Evolutionary conservation across 2,888 invertebrate species (phyloP).

Genomic region (Apeira syringaria): DNA sequence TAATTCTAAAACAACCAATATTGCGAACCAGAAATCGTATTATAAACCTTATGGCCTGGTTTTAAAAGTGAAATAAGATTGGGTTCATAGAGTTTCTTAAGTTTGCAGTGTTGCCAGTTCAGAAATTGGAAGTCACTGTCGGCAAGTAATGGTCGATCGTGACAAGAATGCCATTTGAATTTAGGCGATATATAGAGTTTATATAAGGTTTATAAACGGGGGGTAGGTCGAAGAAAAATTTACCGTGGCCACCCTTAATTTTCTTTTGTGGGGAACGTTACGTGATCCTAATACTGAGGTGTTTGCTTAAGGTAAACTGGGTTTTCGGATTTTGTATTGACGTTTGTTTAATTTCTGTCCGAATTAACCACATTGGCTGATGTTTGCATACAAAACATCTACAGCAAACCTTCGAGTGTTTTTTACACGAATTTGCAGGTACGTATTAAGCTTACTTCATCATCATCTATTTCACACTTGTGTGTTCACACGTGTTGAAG

Average conservation of each 20-base stretch:
- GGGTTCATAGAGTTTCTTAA: slow-evolving; percentile 34
- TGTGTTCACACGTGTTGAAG: no score
- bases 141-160: slow-evolving; percentile 80
- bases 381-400: slow-evolving; percentile 30
- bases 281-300: slow-evolving; percentile 55
- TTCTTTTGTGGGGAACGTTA: slow-evolving; percentile 58
- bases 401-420: background rate
- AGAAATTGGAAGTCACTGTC: slow-evolving; percentile 82
- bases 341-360: slow-evolving; percentile 28
- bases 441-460: no score
- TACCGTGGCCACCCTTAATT: slow-evolving; percentile 61
- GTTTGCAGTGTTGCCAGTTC: slow-evolving; percentile 47
- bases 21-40: slow-evolving; percentile 3
- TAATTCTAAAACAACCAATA: slow-evolving; percentile 35
- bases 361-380: slow-evolving; percentile 27
- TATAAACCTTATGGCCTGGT: slow-evolving; percentile 23
- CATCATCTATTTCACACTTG: no score
- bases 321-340: slow-evolving; percentile 27
- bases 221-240: slow-evolving; percentile 51
- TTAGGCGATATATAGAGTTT: slow-evolving; percentile 58
- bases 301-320: slow-evolving; percentile 34
- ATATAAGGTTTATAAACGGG: slow-evolving; percentile 47
- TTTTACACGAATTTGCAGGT: no score
- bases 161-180: slow-evolving; percentile 74
- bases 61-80: slow-evolving; percentile 33